Conservation (phyloP, 2,888 invertebrate genomes). For the Dioctria rufipes region DNA sequence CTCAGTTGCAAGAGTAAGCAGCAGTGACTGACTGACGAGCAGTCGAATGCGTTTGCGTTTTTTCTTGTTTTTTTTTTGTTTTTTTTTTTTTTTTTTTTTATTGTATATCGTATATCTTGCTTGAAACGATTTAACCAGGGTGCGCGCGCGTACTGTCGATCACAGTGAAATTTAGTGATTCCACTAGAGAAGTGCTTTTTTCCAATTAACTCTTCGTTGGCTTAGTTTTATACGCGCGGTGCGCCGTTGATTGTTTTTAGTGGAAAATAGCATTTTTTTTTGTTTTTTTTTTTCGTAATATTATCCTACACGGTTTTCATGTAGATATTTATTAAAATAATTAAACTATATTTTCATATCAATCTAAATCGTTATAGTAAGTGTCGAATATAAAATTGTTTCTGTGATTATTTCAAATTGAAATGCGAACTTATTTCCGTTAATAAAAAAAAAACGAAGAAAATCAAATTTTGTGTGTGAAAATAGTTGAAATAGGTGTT, state of each 20-base stretch:
- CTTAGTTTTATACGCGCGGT: not conserved
- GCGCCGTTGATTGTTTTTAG: not conserved
- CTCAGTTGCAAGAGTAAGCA: too few species aligned
- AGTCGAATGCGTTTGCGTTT: constrained; percentile 5
- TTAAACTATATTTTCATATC: too few species aligned
- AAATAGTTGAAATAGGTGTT: not conserved
- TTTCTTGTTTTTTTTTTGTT: not conserved
- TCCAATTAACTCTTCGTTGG: not conserved
- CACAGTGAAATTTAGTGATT: constrained; percentile 14
- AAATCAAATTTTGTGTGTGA: not conserved
- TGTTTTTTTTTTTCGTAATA: not conserved
- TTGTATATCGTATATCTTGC: not conserved
- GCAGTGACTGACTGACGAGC: not conserved
- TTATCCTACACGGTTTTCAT: not conserved
- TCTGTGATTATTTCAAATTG: not conserved
- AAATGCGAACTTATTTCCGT: not conserved
- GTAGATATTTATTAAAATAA: not conserved
- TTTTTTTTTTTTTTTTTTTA: not conserved
- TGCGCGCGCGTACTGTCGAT: not conserved
- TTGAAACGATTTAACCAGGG: not conserved
- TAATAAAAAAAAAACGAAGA: not conserved
- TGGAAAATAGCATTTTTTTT: not conserved
- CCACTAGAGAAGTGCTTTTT: constrained; percentile 3
- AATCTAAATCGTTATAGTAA: too few species aligned
- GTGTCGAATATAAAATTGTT: not conserved